phyloP scores from a whole-genome alignment of 2,888 invertebrate genomes.

The Euspilapteryx auroguttella region DNA sequence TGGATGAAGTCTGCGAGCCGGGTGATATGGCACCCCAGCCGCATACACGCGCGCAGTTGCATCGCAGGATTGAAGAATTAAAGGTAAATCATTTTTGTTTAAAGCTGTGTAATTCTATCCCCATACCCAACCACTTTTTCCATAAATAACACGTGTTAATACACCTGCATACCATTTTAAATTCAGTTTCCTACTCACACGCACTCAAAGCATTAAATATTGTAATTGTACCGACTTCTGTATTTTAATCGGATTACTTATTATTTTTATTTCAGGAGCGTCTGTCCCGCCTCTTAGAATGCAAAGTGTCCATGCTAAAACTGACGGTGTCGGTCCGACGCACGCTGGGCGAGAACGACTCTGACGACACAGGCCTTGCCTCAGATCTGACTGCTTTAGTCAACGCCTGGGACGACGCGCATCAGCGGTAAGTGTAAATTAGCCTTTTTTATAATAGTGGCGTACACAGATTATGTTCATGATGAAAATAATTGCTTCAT shows the following conservation, averaged over 20 bases:
- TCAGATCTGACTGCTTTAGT: conserved; percentile 68
- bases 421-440: conserved; percentile 57
- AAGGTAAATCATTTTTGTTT: conserved; percentile 31
- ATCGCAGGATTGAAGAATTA: conserved; percentile 45
- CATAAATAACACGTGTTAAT: too few relatives aligned
- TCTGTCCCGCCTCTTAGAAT: conserved; percentile 51
- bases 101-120: not conserved
- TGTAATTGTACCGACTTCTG: too few relatives aligned
- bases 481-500: too few relatives aligned
- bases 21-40: conserved; percentile 59
- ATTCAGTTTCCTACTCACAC: too few relatives aligned
- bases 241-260: not conserved
- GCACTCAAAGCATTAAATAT: too few relatives aligned
- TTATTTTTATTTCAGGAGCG: conserved; percentile 36
- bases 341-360: conserved; percentile 47
- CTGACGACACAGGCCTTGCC: conserved; percentile 56
- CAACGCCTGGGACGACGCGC: conserved; percentile 70
- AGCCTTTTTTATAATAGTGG: not conserved
- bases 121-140: too few relatives aligned
- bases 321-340: conserved; percentile 62
- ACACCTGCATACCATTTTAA: too few relatives aligned
- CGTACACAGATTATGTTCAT: too few relatives aligned
- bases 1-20: conserved; percentile 64
- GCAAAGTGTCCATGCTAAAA: conserved; percentile 58
- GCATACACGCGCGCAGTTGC: conserved; percentile 47